Evolutionary conservation across 2,113 vertebrate species (phyloP).

Genomic region (Smithornis capensis): DNA sequence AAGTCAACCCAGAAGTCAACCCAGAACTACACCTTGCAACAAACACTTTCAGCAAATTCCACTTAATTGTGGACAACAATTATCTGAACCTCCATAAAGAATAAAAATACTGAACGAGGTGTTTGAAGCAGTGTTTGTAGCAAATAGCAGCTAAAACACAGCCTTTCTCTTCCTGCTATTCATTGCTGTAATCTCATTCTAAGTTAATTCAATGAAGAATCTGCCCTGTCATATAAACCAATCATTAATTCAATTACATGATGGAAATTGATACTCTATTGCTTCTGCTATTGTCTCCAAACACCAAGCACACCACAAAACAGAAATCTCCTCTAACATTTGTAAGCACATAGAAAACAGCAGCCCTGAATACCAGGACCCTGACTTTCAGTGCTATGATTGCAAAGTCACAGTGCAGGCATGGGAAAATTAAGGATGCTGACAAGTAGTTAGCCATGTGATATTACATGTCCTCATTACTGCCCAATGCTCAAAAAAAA

Average conservation of each 20-base stretch:
- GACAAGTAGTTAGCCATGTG: background rate
- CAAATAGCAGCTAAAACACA: background rate
- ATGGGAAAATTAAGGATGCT: background rate
- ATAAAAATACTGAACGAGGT: background rate
- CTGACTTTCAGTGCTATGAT: background rate
- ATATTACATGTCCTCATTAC: background rate
- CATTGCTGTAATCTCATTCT: background rate
- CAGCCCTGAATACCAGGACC: background rate
- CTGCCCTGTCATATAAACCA: background rate
- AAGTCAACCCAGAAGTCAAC: background rate
- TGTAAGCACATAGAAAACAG: background rate
- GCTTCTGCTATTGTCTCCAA: background rate
- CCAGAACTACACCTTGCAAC: background rate
- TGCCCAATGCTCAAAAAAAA: background rate
- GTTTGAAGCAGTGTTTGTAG: background rate
- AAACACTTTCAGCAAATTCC: background rate
- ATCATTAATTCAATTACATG: background rate
- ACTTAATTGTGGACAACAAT: background rate
- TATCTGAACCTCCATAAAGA: background rate
- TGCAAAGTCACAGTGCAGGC: background rate
- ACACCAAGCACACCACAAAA: background rate
- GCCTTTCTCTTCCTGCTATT: background rate
- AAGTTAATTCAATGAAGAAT: background rate
- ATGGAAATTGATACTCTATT: background rate
- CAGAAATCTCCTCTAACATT: background rate